These are phyloP conservation scores for Cheirogaleus medius DNA, from an alignment of 2,113 vertebrate genomes.

Conservation along the genomic window DNA sequence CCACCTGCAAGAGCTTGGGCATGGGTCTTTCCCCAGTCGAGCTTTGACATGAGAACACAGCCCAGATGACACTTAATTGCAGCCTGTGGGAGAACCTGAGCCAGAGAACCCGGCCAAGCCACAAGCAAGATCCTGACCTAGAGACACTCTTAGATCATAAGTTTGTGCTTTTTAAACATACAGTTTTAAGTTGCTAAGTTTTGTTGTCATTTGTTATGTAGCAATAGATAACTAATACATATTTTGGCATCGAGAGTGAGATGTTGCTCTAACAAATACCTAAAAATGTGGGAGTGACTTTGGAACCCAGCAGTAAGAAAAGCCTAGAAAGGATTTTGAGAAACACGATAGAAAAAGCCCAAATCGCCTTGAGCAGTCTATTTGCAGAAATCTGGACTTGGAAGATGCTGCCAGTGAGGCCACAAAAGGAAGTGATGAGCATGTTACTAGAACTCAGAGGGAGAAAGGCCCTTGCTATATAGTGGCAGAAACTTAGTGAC, in stretches of 20 bases:
- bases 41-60: not conserved
- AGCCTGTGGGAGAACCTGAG: not conserved
- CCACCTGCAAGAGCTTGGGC: too few relatives aligned
- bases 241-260: not conserved
- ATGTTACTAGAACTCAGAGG: not conserved
- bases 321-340: not conserved
- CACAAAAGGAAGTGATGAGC: not conserved
- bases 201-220: not conserved
- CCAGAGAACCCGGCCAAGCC: not conserved
- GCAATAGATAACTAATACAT: not conserved
- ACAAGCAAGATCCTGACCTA: not conserved
- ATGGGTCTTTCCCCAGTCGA: too few relatives aligned
- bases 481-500: not conserved
- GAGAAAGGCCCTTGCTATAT: not conserved
- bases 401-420: not conserved
- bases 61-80: not conserved
- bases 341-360: not conserved
- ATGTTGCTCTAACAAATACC: not conserved
- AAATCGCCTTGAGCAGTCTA: not conserved
- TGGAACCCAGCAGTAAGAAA: not conserved
- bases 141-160: not conserved
- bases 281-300: not conserved
- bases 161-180: not conserved
- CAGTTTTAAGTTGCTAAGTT: not conserved
- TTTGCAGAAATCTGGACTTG: not conserved